Base-by-base conservation (phyloP, 2,113 vertebrate genomes). In the Sander vitreus region DNA sequence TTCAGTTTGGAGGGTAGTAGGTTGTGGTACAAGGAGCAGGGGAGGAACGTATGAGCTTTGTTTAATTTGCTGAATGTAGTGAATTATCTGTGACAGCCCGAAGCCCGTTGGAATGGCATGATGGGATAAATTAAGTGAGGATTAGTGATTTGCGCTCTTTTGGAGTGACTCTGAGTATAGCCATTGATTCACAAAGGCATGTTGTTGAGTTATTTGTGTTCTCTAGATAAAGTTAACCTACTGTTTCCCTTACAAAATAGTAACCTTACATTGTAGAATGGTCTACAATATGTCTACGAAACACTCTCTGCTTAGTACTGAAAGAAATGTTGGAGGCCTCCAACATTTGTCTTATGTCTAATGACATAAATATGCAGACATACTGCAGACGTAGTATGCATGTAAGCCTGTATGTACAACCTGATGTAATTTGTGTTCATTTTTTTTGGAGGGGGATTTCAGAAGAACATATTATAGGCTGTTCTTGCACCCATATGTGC, bases 31-130 rank as follows among this genome's bases (percentile, higher is more conserved):
- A 92, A 92, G 93, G 87, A 93, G 78, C 91, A 63, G 75, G 13
- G 58, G 65, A 91, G 91, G 94, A 95, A 95, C 94, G 93, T 53
- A 83, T 69, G 72, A 89, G 89, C 80, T 91, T 88, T 83, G 89
- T 85, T 88, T 80, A 80, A 91, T 92, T 90, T 88, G 91, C 84
- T 80, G 81, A 88, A 92, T 89, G 84, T 91, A 75, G 74, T 93
- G 93, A 94, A 94, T 95, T 93, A 92, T 91, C 86, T 62, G 50
- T 94, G 94, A 95, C 91, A 93, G 88, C 85, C 89, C 65, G 81
- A 85, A 90, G 92, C 89, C 82, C 23, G 43, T 15, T 85, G 92
- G 90, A 95, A 93, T 93, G 87, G 91, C 81, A 81, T 57, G 81
- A 90, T 89, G 90, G 89, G 92, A 92, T 93, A 81, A 87, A 92